Conservation (phyloP, 1,140 invertebrate genomes). For the Spodoptera frugiperda region DNA sequence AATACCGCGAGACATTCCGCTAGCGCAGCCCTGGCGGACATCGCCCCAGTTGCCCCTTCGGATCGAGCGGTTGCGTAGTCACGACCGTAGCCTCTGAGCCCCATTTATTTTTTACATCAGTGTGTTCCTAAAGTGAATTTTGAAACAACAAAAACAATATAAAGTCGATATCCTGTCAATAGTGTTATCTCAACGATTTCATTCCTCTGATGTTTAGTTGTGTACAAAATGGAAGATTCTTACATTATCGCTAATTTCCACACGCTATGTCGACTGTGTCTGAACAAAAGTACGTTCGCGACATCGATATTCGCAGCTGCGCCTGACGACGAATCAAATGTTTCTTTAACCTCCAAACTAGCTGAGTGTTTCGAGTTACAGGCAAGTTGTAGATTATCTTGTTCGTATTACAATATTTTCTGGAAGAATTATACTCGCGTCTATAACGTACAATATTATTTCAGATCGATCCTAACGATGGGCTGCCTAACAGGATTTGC, state of each 20-base stretch:
- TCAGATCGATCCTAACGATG: slow-evolving; percentile 86
- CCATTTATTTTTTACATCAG: slow-evolving; percentile 51
- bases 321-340: slow-evolving; percentile 77
- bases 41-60: slow-evolving; percentile 76
- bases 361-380: slow-evolving; percentile 78
- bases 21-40: slow-evolving; percentile 82
- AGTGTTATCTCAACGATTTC: slow-evolving; percentile 41
- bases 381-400: slow-evolving; percentile 57
- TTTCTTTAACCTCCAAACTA: slow-evolving; percentile 83
- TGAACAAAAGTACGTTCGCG: slow-evolving; percentile 86
- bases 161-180: slow-evolving; percentile 57
- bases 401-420: slow-evolving; percentile 4
- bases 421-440: slow-evolving; percentile 27
- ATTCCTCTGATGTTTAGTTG: slow-evolving; percentile 56
- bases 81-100: slow-evolving; percentile 64
- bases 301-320: slow-evolving; percentile 86
- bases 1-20: slow-evolving; percentile 66
- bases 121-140: slow-evolving; percentile 57
- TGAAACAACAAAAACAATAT: slow-evolving; percentile 57
- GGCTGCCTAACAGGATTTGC: slow-evolving; percentile 87
- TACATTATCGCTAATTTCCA: slow-evolving; percentile 85
- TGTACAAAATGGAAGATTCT: slow-evolving; percentile 84
- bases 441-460: slow-evolving; percentile 55
- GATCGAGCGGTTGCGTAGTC: slow-evolving; percentile 82
- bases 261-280: slow-evolving; percentile 86